These are phyloP conservation scores for Calyptomena viridis DNA, from an alignment of 2,113 vertebrate genomes.

Conservation along the genomic window DNA sequence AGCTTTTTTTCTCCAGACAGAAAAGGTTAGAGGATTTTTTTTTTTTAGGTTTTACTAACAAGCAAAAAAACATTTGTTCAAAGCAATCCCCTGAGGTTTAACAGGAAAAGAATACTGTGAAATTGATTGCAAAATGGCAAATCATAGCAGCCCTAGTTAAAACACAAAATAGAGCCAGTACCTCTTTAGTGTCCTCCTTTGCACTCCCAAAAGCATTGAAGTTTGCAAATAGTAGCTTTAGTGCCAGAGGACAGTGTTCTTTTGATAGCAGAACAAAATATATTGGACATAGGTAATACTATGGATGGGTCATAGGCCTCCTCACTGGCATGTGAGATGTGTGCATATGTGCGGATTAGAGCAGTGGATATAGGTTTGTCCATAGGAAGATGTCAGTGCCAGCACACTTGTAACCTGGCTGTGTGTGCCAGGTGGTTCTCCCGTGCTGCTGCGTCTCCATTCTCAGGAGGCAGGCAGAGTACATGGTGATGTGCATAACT, in stretches of 20 bases:
- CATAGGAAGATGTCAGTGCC: background rate
- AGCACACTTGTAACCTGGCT: background rate
- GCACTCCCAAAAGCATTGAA: background rate
- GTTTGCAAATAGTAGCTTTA: background rate
- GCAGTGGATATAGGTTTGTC: background rate
- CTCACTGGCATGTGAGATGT: background rate
- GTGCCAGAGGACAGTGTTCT: background rate
- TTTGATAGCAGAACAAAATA: background rate
- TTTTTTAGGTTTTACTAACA: background rate
- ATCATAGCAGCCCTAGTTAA: background rate
- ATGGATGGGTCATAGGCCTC: background rate
- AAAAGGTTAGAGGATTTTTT: background rate
- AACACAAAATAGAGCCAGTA: background rate
- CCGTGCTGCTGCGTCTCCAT: background rate
- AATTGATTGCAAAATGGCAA: background rate
- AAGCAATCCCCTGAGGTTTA: background rate
- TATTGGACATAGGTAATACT: background rate
- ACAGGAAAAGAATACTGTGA: background rate
- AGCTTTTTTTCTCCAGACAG: background rate
- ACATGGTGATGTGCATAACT: accelerated
- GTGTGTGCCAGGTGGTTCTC: background rate
- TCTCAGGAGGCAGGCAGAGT: background rate
- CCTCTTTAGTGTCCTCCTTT: background rate
- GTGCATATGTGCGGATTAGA: background rate
- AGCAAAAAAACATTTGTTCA: background rate